Percentiles rank a stretch among this genome's conserved stretches.
Conservation (phyloP, 2,888 invertebrate species). For the Spilosoma lubricipeda region DNA sequence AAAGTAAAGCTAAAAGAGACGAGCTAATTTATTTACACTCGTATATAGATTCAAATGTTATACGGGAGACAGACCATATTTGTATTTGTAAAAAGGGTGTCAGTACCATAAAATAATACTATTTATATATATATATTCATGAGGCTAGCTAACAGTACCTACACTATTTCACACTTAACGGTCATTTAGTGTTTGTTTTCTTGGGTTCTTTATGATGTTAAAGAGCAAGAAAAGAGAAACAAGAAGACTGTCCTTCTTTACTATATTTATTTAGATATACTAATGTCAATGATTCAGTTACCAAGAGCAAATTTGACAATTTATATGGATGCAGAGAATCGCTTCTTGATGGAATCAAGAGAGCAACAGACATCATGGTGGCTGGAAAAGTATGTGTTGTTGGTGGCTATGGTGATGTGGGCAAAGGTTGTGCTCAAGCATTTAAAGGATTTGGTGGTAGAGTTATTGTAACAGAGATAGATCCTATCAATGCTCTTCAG, state of each 20-base stretch:
- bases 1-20: neutral
- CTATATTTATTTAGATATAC: too few relatives aligned
- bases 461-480: slow-evolving; percentile 98
- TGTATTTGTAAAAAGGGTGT: neutral
- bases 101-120: neutral
- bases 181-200: neutral
- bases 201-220: neutral
- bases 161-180: neutral
- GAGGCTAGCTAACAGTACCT: neutral
- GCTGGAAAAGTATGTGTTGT: slow-evolving; percentile 99
- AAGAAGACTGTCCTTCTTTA: too few relatives aligned
- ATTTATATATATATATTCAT: neutral
- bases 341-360: slow-evolving; percentile 98
- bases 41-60: neutral
- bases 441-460: slow-evolving; percentile 97
- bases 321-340: slow-evolving; percentile 99
- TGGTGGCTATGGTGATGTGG: slow-evolving; percentile 99
- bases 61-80: neutral
- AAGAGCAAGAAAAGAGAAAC: too few relatives aligned
- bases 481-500: slow-evolving; percentile 99
- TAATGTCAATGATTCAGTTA: slow-evolving; percentile 99
- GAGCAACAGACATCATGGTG: slow-evolving; percentile 99
- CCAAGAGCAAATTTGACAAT: slow-evolving; percentile 99
- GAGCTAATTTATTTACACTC: neutral
- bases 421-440: slow-evolving; percentile 99